Conservation (phyloP, 2,888 invertebrate genomes). For the Scrobipalpa atriplicella region DNA sequence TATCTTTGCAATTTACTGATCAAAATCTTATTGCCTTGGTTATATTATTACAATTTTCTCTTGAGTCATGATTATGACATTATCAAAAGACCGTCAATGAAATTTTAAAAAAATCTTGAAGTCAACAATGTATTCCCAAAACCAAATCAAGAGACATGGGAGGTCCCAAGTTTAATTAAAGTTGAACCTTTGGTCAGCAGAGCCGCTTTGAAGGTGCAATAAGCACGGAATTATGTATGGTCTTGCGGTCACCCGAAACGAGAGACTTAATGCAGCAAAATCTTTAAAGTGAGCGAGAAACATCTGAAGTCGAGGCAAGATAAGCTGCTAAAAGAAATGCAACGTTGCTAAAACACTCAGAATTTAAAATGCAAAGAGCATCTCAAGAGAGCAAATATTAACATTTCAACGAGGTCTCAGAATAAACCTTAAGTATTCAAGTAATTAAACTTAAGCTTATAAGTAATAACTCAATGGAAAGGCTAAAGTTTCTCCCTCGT, state of each 20-base stretch:
- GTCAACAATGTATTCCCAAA: background rate
- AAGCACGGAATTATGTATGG: constrained; percentile 14
- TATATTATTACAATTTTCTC: too few relatives aligned
- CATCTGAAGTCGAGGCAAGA: background rate
- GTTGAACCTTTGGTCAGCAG: constrained; percentile 11
- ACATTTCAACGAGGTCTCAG: too few relatives aligned
- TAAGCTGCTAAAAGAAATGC: background rate
- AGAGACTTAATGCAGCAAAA: background rate
- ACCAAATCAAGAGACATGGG: background rate
- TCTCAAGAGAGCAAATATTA: too few relatives aligned
- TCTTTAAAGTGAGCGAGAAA: background rate
- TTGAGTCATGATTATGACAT: too few relatives aligned
- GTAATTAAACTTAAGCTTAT: background rate
- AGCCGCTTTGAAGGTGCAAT: constrained; percentile 1
- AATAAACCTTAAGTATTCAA: too few relatives aligned
- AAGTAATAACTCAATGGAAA: background rate
- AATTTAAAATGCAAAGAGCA: too few relatives aligned
- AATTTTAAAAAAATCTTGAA: background rate
- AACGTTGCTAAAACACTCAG: too few relatives aligned
- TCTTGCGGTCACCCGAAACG: background rate
- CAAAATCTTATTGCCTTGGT: too few relatives aligned
- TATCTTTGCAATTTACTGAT: too few relatives aligned
- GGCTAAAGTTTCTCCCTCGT: background rate
- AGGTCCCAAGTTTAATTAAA: constrained; percentile 13
- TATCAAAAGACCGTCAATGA: too few relatives aligned